These are phyloP conservation scores for Pentalonia nigronervosa DNA, from an alignment of 1,140 invertebrate genomes.

Conservation along the genomic window DNA sequence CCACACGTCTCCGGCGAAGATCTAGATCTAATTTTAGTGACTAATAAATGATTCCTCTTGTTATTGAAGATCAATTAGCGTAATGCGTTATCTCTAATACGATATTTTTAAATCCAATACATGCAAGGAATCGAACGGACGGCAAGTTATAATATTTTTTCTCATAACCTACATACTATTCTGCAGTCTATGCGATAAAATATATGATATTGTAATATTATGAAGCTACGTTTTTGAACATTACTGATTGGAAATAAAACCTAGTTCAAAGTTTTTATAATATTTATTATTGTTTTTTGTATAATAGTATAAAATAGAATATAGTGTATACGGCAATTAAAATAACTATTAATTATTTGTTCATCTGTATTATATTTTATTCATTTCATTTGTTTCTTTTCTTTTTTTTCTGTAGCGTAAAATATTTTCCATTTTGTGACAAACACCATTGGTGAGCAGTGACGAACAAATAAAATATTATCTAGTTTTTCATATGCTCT, in stretches of 20 bases:
- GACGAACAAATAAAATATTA: neutral
- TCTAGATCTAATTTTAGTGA: conserved; percentile 2
- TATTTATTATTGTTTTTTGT: neutral
- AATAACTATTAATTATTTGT: neutral
- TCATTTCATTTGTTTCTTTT: too few species aligned
- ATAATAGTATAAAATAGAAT: neutral
- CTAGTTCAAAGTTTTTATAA: too few species aligned
- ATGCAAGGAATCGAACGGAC: neutral
- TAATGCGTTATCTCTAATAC: neutral
- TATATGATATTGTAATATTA: neutral
- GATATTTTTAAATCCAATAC: neutral
- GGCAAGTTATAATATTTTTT: neutral
- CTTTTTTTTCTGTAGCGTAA: neutral
- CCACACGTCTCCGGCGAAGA: neutral
- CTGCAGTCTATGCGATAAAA: neutral
- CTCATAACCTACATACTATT: neutral
- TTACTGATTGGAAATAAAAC: too few species aligned
- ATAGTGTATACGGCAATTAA: neutral
- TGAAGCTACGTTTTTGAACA: neutral
- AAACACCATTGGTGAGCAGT: neutral
- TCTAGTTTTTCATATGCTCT: neutral
- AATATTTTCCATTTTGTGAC: neutral
- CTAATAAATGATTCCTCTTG: neutral
- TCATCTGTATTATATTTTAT: neutral
- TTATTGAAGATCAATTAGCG: conserved; percentile 1